These are phyloP conservation scores for Phalacrocorax brasilianus DNA, from an alignment of 2,113 vertebrate genomes.

Conservation along the genomic window DNA sequence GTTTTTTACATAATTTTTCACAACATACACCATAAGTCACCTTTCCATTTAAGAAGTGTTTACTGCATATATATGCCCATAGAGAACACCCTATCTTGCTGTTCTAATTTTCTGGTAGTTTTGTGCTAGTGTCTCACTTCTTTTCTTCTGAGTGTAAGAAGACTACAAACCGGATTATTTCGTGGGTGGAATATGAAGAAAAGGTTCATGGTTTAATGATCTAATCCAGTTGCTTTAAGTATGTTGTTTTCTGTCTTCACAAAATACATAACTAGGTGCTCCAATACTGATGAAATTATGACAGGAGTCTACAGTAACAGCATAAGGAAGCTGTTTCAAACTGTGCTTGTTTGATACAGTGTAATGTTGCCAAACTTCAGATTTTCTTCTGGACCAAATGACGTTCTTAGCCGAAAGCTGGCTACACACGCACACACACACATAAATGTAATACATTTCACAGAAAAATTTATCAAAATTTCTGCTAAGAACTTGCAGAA, in stretches of 20 bases:
- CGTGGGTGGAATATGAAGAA: neutral
- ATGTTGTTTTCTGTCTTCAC: neutral
- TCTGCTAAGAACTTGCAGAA: neutral
- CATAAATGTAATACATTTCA: accelerated
- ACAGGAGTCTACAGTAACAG: neutral
- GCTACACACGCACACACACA: accelerated
- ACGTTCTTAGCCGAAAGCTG: neutral
- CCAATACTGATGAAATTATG: neutral
- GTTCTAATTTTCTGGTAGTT: neutral
- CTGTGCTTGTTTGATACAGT: neutral
- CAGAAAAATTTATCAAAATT: neutral
- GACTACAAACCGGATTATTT: neutral
- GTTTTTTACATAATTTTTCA: neutral
- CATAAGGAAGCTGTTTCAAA: neutral
- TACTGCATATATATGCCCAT: neutral
- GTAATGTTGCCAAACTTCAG: neutral
- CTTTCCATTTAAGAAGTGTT: neutral
- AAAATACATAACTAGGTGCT: neutral
- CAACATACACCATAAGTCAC: accelerated
- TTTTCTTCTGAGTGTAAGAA: neutral
- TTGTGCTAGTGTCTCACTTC: neutral
- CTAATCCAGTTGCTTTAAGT: neutral
- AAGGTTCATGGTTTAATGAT: neutral
- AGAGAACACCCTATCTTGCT: neutral
- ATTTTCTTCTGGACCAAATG: neutral